Evolutionary conservation across 2,113 vertebrate species (phyloP), one percentile per base, ranked within the genome.

Genomic region (Python bivittatus): DNA sequence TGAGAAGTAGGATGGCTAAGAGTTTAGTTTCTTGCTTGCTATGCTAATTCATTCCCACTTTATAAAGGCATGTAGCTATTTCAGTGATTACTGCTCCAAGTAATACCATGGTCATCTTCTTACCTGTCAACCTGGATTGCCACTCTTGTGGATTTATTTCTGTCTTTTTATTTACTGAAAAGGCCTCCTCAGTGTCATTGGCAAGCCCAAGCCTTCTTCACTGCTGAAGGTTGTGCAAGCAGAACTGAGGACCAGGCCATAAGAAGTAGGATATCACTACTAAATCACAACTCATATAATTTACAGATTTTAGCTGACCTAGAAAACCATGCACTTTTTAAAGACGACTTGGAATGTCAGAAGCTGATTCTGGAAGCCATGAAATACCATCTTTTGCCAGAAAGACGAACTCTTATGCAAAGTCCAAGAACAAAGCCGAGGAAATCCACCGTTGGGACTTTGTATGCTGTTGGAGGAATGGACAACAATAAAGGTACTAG

Each of bases 291-390:
- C 95, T 2, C 88, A 0, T 96, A 58, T 97, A 90, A 92, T 97
- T 97, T 89, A 97, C 97, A 98, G 98, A 98, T 98, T 96, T 53
- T 98, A 96, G 98, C 98, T 96, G 98, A 98, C 90, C 96, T 98
- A 93, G 98, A 98, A 97, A 98, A 98, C n/a, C 98, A 98, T 94
- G 95, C 91, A 33, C 97, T 98, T 95, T 98, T 98, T 97, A 98
- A 98, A 94, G 97, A 98, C 97, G 98, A 98, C 79, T 91, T 98
- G 91, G 98, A 98, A 96, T 98, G 98, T 91, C 98, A 98, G 96
- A 98, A 98, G 89, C 97, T 98, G 95, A 98, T 98, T 96, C 94
- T 98, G 90, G 98, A 98, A 98, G 98, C 98, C 95, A 98, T 98
- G 98, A 98, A 98, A 93, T 98, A 98, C 3, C 98, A 98, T 94